A percentile compares a stretch with the other conserved stretches of the same genome.
Evolutionary conservation across 2,888 invertebrate genomes (phyloP).

Genomic region (Limnephilus rhombicus): DNA sequence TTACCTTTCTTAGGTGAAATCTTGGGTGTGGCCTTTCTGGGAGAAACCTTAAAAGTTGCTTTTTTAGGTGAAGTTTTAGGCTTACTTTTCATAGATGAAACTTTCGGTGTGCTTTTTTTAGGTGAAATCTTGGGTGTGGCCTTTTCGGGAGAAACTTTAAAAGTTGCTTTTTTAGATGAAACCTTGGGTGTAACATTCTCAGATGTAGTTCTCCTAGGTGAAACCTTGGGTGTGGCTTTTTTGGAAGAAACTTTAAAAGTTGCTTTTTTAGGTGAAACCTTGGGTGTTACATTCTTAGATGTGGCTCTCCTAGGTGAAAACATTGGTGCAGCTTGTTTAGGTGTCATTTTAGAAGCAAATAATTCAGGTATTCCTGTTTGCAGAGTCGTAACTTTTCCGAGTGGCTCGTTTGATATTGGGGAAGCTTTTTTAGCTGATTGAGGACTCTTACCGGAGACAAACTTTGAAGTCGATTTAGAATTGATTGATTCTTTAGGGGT

Average conservation of each 20-base stretch:
- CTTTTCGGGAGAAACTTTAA: not conserved
- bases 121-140: not conserved
- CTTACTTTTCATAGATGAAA: not conserved
- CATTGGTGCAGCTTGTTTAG: not conserved
- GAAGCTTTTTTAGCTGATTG: not conserved
- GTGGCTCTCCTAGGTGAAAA: too few relatives aligned
- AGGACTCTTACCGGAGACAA: not conserved
- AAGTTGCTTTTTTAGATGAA: not conserved
- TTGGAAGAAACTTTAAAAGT: constrained; percentile 36
- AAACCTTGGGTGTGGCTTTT: constrained; percentile 20
- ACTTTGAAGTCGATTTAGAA: not conserved
- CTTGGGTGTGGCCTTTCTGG: not conserved
- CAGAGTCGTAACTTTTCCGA: not conserved
- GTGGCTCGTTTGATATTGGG: not conserved
- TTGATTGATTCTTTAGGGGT: not conserved
- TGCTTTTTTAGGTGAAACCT: too few relatives aligned
- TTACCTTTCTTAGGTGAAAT: too few relatives aligned
- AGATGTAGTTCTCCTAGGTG: not conserved
- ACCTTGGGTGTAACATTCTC: not conserved
- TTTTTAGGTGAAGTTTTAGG: not conserved
- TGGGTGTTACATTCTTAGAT: too few relatives aligned
- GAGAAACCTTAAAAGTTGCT: too few relatives aligned
- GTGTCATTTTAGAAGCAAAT: not conserved
- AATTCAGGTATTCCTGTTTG: not conserved
- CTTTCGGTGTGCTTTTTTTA: not conserved